Conservation (phyloP, 92 coral and sea anemone genomes). For the Epizoanthus ramosus region DNA sequence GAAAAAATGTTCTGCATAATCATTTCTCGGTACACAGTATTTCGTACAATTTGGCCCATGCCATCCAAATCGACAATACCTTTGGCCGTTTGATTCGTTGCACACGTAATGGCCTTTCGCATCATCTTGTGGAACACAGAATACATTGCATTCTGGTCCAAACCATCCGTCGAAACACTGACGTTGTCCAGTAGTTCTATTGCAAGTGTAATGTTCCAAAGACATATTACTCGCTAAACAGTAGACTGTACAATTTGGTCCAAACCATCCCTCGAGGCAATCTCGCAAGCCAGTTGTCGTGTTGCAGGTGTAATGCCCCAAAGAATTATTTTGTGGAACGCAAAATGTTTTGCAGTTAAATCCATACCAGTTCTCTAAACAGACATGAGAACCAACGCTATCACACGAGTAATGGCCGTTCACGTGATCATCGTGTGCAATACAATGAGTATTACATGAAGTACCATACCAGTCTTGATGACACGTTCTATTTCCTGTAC, state of each 20-base stretch:
- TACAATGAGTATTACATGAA: slow-evolving; percentile 19
- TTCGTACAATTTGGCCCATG: not conserved
- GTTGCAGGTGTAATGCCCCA: slow-evolving; percentile 18
- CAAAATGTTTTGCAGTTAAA: slow-evolving; percentile 27
- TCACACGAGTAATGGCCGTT: slow-evolving; percentile 42
- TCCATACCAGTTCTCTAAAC: slow-evolving; percentile 36
- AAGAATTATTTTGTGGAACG: slow-evolving; percentile 14
- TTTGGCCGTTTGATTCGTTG: not conserved
- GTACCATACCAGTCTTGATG: slow-evolving; percentile 30
- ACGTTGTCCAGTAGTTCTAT: slow-evolving; percentile 35
- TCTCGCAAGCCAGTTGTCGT: slow-evolving; percentile 52
- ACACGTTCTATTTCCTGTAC: slow-evolving; percentile 20
- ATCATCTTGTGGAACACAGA: slow-evolving; percentile 35
- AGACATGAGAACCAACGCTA: slow-evolving; percentile 16
- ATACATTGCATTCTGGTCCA: slow-evolving; percentile 13
- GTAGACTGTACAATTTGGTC: not conserved
- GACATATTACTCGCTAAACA: too few species aligned
- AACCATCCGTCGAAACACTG: slow-evolving; percentile 13
- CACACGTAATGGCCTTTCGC: slow-evolving; percentile 38
- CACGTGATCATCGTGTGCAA: slow-evolving; percentile 18
- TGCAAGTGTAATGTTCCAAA: slow-evolving; percentile 3
- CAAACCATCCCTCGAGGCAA: slow-evolving; percentile 57
- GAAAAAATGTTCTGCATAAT: slow-evolving; percentile 42
- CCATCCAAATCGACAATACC: slow-evolving; percentile 25
- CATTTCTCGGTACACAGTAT: slow-evolving; percentile 48